These are phyloP conservation scores for Cairina moschata DNA, from an alignment of 2,113 vertebrate species.

Conservation along the genomic window DNA sequence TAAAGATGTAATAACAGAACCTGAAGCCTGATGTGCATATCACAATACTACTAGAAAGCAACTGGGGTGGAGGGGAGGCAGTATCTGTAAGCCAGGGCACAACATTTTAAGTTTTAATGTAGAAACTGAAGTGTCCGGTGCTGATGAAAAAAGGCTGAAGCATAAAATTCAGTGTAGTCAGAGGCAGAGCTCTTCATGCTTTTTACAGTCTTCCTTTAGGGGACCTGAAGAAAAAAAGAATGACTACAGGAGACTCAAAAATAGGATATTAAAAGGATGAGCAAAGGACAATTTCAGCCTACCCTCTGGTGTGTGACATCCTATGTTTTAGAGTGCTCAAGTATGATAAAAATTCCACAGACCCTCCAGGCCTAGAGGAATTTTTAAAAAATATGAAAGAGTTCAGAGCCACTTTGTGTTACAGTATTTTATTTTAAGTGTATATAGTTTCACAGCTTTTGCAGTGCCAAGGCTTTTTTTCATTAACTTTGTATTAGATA, in stretches of 20 bases:
- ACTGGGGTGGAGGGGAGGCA: not conserved
- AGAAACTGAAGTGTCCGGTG: not conserved
- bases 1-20: not conserved
- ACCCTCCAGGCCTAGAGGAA: not conserved
- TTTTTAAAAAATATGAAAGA: not conserved
- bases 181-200: not conserved
- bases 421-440: not conserved
- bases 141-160: not conserved
- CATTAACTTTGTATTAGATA: constrained; percentile 9
- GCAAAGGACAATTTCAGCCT: not conserved
- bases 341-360: constrained; percentile 4
- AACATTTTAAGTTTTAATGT: rapidly evolving
- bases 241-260: not conserved
- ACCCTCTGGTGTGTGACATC: rapidly evolving
- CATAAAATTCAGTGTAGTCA: not conserved
- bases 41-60: not conserved
- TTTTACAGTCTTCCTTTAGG: not conserved
- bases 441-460: constrained; percentile 5
- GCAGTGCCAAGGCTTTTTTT: not conserved
- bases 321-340: not conserved
- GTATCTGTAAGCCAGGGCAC: not conserved
- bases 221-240: not conserved
- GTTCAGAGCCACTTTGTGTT: not conserved
- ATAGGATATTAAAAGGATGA: not conserved
- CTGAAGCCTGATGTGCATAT: not conserved